phyloP scores from a whole-genome alignment of 2,113 vertebrate species.

The Cyanistes caeruleus region DNA sequence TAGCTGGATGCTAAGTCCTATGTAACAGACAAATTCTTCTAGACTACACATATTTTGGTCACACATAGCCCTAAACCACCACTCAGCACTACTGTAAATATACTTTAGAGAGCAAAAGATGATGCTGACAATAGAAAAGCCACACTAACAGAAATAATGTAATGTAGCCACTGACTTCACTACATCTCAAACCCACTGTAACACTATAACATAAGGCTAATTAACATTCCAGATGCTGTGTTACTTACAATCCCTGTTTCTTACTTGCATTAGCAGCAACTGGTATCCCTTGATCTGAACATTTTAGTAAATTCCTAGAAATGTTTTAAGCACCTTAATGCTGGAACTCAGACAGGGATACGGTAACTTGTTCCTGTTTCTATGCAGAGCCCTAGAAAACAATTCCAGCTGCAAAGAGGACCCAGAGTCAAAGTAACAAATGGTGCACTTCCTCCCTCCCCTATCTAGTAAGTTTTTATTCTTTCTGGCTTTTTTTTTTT shows the following conservation, averaged over 20 bases:
- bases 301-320: neutral
- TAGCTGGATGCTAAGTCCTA: neutral
- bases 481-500: neutral
- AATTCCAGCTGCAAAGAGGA: neutral
- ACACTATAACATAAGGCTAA: neutral
- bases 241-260: neutral
- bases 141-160: constrained; percentile 7
- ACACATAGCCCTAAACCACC: constrained; percentile 12
- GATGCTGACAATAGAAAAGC: constrained; percentile 17
- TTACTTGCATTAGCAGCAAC: constrained; percentile 17
- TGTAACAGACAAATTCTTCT: constrained; percentile 4
- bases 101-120: constrained; percentile 13
- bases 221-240: constrained; percentile 20
- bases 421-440: neutral
- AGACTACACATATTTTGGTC: constrained; percentile 39
- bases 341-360: neutral
- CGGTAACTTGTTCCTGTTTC: neutral
- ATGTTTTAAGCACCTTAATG: constrained; percentile 4
- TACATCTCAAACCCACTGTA: neutral
- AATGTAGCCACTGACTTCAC: constrained; percentile 5
- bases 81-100: constrained; percentile 46
- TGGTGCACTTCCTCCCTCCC: neutral
- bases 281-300: neutral
- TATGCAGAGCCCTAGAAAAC: neutral
- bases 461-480: neutral